phyloP scores from a whole-genome alignment of 30 jellyfish, hydroid and myxozoan genomes.

The Mastigias papua region DNA sequence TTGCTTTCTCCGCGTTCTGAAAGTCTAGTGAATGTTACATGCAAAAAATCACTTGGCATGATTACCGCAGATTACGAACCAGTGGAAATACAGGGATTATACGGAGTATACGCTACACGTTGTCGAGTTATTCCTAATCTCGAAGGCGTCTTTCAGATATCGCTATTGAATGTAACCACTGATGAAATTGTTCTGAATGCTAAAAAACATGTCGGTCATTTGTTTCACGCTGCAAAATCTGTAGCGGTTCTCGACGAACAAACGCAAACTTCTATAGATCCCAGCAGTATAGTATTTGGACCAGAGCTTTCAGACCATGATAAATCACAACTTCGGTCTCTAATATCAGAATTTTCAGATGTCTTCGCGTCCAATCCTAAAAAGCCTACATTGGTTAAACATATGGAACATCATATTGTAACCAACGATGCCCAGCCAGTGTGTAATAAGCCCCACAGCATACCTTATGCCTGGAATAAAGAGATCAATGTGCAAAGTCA shows the following conservation, averaged over 20 bases:
- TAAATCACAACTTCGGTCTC: background rate
- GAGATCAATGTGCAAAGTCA: conserved; percentile 31
- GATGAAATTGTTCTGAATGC: conserved; percentile 15
- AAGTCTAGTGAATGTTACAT: conserved; percentile 31
- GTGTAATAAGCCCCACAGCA: conserved; percentile 20
- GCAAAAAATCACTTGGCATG: conserved; percentile 31
- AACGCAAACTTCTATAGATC: conserved; percentile 8
- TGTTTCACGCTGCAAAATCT: conserved; percentile 15
- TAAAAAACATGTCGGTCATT: conserved; percentile 43
- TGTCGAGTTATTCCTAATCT: conserved; percentile 58
- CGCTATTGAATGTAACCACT: conserved; percentile 14
- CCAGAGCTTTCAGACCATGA: conserved; percentile 12
- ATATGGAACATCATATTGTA: conserved; percentile 31
- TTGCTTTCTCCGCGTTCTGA: conserved; percentile 57
- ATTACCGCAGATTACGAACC: conserved; percentile 70
- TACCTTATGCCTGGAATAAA: conserved; percentile 42
- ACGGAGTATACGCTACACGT: conserved; percentile 62
- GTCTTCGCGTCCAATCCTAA: conserved; percentile 25
- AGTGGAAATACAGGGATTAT: background rate
- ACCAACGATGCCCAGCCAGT: conserved; percentile 48
- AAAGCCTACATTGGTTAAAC: conserved; percentile 7
- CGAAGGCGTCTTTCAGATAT: conserved; percentile 49
- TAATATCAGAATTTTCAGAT: background rate
- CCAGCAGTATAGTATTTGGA: conserved; percentile 10
- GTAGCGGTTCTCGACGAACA: conserved; percentile 8